These are phyloP conservation scores for Cottus gobio DNA, from an alignment of 2,113 vertebrate genomes.

Conservation along the genomic window DNA sequence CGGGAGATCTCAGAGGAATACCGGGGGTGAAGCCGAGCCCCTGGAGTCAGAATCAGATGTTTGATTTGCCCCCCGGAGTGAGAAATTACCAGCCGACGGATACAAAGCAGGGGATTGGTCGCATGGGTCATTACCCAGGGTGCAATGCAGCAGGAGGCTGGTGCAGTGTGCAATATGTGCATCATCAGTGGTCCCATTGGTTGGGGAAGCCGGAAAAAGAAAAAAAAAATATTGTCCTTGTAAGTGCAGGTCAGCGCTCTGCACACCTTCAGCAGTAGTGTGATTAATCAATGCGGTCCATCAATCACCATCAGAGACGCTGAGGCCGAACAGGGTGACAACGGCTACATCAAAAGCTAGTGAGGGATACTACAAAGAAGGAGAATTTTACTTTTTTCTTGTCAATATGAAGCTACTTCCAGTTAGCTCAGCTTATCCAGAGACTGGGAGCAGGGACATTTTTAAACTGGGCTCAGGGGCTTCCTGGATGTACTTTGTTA, in stretches of 20 bases:
- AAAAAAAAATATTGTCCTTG: slow-evolving; percentile 61
- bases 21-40: slow-evolving; percentile 56
- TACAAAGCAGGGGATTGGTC: slow-evolving; percentile 67
- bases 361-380: background rate
- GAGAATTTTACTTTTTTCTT: no score
- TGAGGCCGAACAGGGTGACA: background rate
- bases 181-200: slow-evolving; percentile 38
- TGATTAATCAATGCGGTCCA: slow-evolving; percentile 35
- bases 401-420: background rate
- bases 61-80: slow-evolving; percentile 74
- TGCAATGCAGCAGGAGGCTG: slow-evolving; percentile 70
- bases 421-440: background rate
- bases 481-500: background rate
- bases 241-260: slow-evolving; percentile 42
- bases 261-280: slow-evolving; percentile 2
- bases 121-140: slow-evolving; percentile 76
- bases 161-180: slow-evolving; percentile 40
- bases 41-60: slow-evolving; percentile 75
- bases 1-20: slow-evolving; percentile 67
- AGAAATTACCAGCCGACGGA: slow-evolving; percentile 68
- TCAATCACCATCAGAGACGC: background rate
- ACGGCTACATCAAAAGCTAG: background rate
- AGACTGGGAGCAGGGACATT: background rate
- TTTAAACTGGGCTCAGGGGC: background rate
- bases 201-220: background rate